Conservation (phyloP, 2,797 vertebrate species). For the Yasuhikotakia modesta region DNA sequence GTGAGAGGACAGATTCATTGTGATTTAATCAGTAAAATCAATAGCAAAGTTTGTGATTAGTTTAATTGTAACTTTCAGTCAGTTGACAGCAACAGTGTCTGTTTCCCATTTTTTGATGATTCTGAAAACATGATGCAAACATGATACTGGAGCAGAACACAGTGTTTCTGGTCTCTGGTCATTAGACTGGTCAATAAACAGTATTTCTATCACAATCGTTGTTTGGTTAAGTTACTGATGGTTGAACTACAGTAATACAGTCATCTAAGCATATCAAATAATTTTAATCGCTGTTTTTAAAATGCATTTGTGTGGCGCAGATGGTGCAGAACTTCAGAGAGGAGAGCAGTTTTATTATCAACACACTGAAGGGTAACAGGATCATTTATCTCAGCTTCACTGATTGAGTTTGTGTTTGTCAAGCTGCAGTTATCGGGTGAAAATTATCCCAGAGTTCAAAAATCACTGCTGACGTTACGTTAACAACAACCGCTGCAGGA, state of each 20-base stretch:
- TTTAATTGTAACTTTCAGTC: too few species aligned
- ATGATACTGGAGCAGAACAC: too few species aligned
- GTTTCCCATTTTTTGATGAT: too few species aligned
- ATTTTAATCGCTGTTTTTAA: too few species aligned
- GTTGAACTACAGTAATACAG: conserved; percentile 53
- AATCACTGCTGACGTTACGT: conserved; percentile 1
- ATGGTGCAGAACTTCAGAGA: conserved; percentile 94
- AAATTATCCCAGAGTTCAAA: background rate
- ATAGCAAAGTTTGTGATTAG: too few species aligned
- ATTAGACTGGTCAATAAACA: background rate
- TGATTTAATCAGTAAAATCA: too few species aligned
- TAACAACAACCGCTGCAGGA: background rate
- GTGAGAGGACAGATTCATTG: conserved; percentile 54
- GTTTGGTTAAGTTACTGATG: conserved; percentile 74
- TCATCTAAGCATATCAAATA: background rate
- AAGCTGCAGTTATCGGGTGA: background rate
- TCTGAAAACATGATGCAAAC: too few species aligned
- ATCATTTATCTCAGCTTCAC: background rate
- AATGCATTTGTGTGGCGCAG: conserved; percentile 66
- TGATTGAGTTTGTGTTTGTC: background rate
- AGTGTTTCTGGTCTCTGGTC: conserved; percentile 18
- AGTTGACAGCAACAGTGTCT: too few species aligned
- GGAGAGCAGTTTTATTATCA: conserved; percentile 89
- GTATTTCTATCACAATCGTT: background rate
- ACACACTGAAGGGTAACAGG: conserved; percentile 84